Evolutionary conservation across 2,797 vertebrate genomes (phyloP).

Genomic region (Gila robusta): DNA sequence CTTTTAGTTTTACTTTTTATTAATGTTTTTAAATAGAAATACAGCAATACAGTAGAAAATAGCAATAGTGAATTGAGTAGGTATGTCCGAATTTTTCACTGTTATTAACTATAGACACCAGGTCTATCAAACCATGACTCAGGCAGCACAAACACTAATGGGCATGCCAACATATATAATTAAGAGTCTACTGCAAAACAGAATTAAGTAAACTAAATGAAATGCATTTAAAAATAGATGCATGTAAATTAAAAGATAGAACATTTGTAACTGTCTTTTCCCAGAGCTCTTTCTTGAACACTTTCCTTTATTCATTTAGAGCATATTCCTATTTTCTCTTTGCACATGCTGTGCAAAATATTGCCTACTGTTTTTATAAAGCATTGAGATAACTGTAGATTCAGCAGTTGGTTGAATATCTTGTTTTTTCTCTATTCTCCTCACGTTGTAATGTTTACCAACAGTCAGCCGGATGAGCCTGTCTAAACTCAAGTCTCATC

Average conservation of each 20-base stretch:
- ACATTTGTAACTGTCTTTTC: neutral
- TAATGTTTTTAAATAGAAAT: neutral
- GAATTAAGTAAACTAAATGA: neutral
- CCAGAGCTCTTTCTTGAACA: neutral
- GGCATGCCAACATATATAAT: neutral
- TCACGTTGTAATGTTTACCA: constrained; percentile 23
- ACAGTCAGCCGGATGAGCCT: constrained; percentile 73
- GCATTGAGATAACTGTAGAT: neutral
- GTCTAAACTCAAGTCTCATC: constrained; percentile 19
- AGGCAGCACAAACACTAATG: neutral
- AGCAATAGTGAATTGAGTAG: neutral
- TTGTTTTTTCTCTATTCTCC: constrained; percentile 22
- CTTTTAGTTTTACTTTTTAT: no score
- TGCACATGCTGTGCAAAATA: neutral
- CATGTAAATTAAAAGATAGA: neutral
- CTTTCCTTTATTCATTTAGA: neutral
- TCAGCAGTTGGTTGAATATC: constrained; percentile 4
- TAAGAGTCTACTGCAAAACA: neutral
- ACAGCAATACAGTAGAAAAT: neutral
- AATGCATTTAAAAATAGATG: neutral
- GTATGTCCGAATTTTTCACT: neutral
- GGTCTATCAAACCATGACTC: neutral
- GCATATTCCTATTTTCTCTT: neutral
- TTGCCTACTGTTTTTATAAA: neutral
- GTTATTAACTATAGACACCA: no score